Base-by-base conservation (phyloP, 2,113 vertebrate species). In the Callocephalon fimbriatum region DNA sequence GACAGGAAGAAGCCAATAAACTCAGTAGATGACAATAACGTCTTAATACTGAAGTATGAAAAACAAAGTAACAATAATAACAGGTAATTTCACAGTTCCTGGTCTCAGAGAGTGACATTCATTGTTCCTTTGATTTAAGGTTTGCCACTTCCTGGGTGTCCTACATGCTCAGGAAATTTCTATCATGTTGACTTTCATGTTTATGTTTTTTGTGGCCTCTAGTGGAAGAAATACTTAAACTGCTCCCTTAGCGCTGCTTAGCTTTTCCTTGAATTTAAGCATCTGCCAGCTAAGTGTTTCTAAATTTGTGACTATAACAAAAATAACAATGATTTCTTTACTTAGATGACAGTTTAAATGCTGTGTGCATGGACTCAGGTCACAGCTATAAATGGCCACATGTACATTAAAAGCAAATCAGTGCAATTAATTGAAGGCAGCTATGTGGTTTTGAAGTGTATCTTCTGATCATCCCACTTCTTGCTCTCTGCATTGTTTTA, bases 71-170 rank as follows among this genome's bases (percentile, higher is more conserved):
- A 63, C 27, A 37, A 12, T 16, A 62, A 17, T 31, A 74, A 66
- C 9, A 67, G 14, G 23, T 40, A 79, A 29, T 70, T 75, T 59
- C n/a, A 74, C 31, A 26, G 23, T 31, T 87, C 18, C 19, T 62
- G 27, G 12, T 38, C 31, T 61, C 0, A 0, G 18, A 16, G 19
- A 32, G 16, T 31, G 22, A 19, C 6, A 6, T 26, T 22, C 11
- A 31, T 79, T 37, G 14, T 10, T 53, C 22, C 50, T 53, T 16
- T 29, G 56, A 23, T 35, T 68, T 42, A 45, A 73, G 26, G 40
- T 35, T 37, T 65, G 50, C 10, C 42, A 35, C 32, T 35, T 35
- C 5, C 22, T 67, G 27, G 10, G 13, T 67, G 27, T 44, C 17
- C 40, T 25, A 10, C 25, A 12, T 17, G 8, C 23, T 67, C 42